Percentiles rank a stretch among this genome's conserved stretches.
These are phyloP conservation scores for Oreochromis grahami DNA, from an alignment of 2,797 vertebrate genomes.

Conservation along the genomic window DNA sequence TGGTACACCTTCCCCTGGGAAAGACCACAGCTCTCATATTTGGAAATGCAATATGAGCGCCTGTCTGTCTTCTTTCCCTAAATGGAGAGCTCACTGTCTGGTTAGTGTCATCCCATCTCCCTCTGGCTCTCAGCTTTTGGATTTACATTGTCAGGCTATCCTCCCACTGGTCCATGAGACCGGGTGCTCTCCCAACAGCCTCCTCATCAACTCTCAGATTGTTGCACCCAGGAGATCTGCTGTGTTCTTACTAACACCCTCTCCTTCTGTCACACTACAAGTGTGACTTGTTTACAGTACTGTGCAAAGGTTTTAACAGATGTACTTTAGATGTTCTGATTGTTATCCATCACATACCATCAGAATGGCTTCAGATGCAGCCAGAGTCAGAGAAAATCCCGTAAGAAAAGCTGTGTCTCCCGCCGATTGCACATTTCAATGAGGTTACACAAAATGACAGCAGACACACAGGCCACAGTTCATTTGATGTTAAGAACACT, in stretches of 20 bases:
- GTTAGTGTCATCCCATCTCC: slow-evolving; percentile 59
- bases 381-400: neutral
- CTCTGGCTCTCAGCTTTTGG: slow-evolving; percentile 29
- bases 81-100: slow-evolving; percentile 57
- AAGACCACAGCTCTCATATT: slow-evolving; percentile 12
- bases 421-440: neutral
- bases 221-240: slow-evolving; percentile 9
- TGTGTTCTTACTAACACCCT: neutral
- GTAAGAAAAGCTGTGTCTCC: neutral
- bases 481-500: neutral
- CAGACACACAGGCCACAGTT: neutral
- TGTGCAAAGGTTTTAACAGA: neutral
- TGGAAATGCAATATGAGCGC: slow-evolving; percentile 38
- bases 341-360: neutral
- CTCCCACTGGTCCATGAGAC: slow-evolving; percentile 26
- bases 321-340: neutral
- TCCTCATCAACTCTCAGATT: slow-evolving; percentile 27
- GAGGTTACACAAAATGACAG: neutral
- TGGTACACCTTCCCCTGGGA: slow-evolving; percentile 37
- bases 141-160: slow-evolving; percentile 46
- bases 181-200: slow-evolving; percentile 17
- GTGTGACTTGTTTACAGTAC: slow-evolving; percentile 2
- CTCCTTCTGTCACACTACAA: neutral
- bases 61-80: slow-evolving; percentile 31
- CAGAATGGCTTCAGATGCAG: neutral